Base-by-base conservation (phyloP, 2,888 invertebrate species). In the Cephus sareptanus region DNA sequence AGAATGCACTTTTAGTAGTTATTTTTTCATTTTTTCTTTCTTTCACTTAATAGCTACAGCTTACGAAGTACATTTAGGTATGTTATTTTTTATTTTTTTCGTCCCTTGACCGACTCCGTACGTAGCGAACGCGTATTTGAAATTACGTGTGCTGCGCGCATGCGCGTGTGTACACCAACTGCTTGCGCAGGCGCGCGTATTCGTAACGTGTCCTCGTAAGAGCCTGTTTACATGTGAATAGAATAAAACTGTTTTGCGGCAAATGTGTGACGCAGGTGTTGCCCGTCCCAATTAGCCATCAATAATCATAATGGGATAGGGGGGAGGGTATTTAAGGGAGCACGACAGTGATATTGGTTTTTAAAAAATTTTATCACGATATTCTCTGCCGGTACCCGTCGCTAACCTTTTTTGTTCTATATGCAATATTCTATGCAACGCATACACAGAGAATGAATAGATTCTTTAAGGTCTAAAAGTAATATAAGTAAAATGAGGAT, bases 1-100 rank as follows among this genome's bases (percentile, higher is more conserved):
- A 84, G 82, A 86, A 85, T 84, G 83, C 82, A 83, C 81, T 84
- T 81, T 75, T 75, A 76, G 78, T 74, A n/a, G 74, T 77, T 78
- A 73, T 76, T 74, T 69, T 34, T 33, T 33, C 4, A 0, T 4
- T 33, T 33, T 74, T 69, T 74, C 56, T 71, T 69, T 33, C 75
- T 76, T 74, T 69, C 71, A 12, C 77, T 75, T 77, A 70, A 70
- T n/a, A 70, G 56, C 40, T 75, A 77, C 12, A 2, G 23, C 77
- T 77, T 77, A 77, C 37, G 23, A 77, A 71, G 31, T 33, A 77
- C 75, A 77, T 77, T 77, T 77, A 77, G 77, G 77, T 77, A 77
- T 77, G 77, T 75, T 30, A 33, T 12, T 30, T 75, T 77, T 77
- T 40, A 40, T n/a, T n/a, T 40, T 40, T 56, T 56, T 56, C 40